Base-by-base conservation (phyloP, 2,113 vertebrate species). In the Hylia prasina region DNA sequence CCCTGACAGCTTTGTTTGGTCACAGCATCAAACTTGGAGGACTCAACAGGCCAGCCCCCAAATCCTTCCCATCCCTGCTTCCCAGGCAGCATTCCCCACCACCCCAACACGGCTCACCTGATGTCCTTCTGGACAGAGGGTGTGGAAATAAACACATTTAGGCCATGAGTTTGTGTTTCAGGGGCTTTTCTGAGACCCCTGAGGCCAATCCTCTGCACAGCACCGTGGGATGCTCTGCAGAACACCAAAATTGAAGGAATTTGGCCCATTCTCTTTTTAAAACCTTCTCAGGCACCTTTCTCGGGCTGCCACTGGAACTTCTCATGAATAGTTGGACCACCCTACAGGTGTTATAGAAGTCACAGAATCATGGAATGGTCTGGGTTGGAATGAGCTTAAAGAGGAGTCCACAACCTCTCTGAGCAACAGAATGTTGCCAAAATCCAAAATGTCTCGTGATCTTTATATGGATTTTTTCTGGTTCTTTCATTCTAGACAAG, bases 121-220 rank as follows among this genome's bases (percentile, higher is more conserved):
- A 14, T 21, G 13, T 14, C 31, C 45, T 65, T 37, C 31, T 70
- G 35, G n/a, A 21, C 3, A 30, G 13, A 19, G 0, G 4, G 10
- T 17, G 15, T 31, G 44, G 23, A 54, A 92, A 76, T 42, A 16
- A 84, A 58, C 10, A 15, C 0, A 0, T 73, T 82, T 54, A 0
- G 3, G 30, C 9, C 39, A 3, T 2, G 5, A 60, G 23, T 24
- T 87, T 60, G 10, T 51, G 42, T 64, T 80, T 77, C 53, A 48
- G 71, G 33, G 17, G n/a, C 7, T 76, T 70, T 76, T 63, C 71
- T 28, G 37, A 53, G 9, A 18, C 23, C 37, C 39, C 19, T 7
- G 15, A 54, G 19, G 22, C 2, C 42, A 37, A 2, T n/a, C 22
- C 30, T 71, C 42, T 45, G 16, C 30, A 40, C 13, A 44, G 6